Evolutionary conservation across 2,113 vertebrate species (phyloP).

Genomic region (Mustela nigripes): DNA sequence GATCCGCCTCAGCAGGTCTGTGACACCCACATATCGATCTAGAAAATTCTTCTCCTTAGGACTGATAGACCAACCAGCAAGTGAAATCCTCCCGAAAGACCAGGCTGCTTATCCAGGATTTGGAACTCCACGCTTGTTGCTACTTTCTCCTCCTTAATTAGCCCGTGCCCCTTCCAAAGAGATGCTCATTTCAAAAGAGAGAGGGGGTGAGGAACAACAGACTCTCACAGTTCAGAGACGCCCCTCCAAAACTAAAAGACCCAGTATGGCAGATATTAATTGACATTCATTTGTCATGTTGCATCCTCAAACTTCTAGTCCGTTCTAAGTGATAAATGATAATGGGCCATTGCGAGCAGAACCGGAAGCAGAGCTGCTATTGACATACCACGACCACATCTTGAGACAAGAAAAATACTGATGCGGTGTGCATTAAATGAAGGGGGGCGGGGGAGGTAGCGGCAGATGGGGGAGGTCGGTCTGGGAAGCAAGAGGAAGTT

Average conservation of each 20-base stretch:
- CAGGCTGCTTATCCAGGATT: not conserved
- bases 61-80: too few relatives aligned
- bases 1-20: not conserved
- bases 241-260: not conserved
- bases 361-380: not conserved
- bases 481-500: not conserved
- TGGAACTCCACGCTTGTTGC: not conserved
- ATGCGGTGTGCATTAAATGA: fast-evolving
- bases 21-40: not conserved
- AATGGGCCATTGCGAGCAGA: not conserved
- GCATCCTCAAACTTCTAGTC: not conserved
- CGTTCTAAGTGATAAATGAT: not conserved
- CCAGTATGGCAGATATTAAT: not conserved
- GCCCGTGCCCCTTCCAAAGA: not conserved
- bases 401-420: not conserved
- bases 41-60: not conserved
- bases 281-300: not conserved
- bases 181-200: not conserved
- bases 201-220: not conserved
- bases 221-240: not conserved
- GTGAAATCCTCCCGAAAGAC: not conserved
- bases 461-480: too few relatives aligned
- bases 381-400: not conserved
- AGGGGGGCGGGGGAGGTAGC: not conserved
- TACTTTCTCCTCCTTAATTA: not conserved